Percentiles rank a stretch among this genome's conserved stretches.
Evolutionary conservation across 1,140 invertebrate genomes (phyloP).

Genomic region (Panulirus ornatus): DNA sequence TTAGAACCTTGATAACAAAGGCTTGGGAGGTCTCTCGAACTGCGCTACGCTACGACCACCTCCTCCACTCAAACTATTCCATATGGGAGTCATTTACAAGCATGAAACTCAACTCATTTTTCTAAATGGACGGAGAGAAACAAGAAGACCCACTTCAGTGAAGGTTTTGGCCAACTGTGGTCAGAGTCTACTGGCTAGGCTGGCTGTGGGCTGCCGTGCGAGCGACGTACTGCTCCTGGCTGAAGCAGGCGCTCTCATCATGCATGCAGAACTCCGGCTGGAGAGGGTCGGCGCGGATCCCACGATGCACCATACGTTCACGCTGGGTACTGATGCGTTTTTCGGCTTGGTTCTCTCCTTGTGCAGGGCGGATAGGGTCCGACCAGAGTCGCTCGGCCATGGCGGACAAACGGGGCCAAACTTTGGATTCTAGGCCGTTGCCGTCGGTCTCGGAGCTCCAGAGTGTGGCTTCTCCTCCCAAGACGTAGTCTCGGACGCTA

Average conservation of each 20-base stretch:
- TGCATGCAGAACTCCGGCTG: conserved; percentile 90
- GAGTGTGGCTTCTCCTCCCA: conserved; percentile 88
- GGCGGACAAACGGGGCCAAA: conserved; percentile 79
- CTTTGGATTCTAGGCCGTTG: conserved; percentile 29
- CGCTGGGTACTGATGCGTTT: conserved; percentile 84
- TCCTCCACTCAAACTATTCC: too few relatives aligned
- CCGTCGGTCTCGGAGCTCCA: conserved; percentile 82
- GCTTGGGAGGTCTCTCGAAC: too few relatives aligned
- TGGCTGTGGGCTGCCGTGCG: not conserved
- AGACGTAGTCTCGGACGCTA: conserved; percentile 76
- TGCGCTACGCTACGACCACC: too few relatives aligned
- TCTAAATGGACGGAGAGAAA: too few relatives aligned
- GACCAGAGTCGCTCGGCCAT: conserved; percentile 88
- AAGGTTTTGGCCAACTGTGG: not conserved
- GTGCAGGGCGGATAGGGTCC: conserved; percentile 80
- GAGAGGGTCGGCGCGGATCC: conserved; percentile 84
- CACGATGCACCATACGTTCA: conserved; percentile 84
- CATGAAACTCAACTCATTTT: too few relatives aligned
- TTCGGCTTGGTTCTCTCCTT: conserved; percentile 81
- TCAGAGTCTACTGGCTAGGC: not conserved
- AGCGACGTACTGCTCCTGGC: conserved; percentile 34
- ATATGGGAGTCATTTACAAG: too few relatives aligned
- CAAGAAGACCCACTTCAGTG: too few relatives aligned
- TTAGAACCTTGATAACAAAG: too few relatives aligned
- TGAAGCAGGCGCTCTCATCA: conserved; percentile 84